phyloP scores from a whole-genome alignment of 2,113 vertebrate species.

The Rousettus leschenaultii region DNA sequence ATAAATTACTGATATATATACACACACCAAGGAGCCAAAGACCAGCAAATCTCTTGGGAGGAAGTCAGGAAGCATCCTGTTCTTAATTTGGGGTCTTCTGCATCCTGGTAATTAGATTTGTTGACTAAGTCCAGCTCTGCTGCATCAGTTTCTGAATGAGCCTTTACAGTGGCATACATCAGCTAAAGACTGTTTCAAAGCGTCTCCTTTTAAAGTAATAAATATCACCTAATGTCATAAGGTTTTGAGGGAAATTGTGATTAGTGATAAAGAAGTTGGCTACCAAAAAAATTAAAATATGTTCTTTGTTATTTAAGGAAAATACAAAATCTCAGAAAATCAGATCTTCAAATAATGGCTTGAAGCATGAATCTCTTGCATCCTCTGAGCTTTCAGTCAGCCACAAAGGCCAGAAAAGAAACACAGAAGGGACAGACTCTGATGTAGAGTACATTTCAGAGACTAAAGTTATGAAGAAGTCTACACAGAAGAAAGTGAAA shows the following conservation, averaged over 20 bases:
- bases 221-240: not conserved
- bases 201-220: conserved; percentile 2
- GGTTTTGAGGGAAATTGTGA: not conserved
- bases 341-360: not conserved
- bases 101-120: not conserved
- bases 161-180: not conserved
- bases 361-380: not conserved
- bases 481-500: not conserved
- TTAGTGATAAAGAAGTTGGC: not conserved
- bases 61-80: not conserved
- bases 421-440: not conserved
- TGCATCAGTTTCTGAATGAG: not conserved
- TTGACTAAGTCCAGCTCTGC: not conserved
- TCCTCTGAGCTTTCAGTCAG: not conserved
- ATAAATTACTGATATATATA: not conserved
- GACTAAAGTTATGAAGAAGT: not conserved
- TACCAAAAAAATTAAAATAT: not conserved
- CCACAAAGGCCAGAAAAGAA: not conserved
- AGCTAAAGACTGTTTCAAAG: not conserved
- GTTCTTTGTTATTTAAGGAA: conserved; percentile 56
- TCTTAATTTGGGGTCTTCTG: not conserved
- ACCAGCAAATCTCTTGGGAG: not conserved
- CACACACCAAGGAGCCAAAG: not conserved
- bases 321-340: conserved; percentile 13
- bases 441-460: not conserved